A percentile compares a stretch with the other conserved stretches of the same genome.
Conservation (phyloP, 2,888 invertebrate genomes). For the Alentia gelatinosa region DNA sequence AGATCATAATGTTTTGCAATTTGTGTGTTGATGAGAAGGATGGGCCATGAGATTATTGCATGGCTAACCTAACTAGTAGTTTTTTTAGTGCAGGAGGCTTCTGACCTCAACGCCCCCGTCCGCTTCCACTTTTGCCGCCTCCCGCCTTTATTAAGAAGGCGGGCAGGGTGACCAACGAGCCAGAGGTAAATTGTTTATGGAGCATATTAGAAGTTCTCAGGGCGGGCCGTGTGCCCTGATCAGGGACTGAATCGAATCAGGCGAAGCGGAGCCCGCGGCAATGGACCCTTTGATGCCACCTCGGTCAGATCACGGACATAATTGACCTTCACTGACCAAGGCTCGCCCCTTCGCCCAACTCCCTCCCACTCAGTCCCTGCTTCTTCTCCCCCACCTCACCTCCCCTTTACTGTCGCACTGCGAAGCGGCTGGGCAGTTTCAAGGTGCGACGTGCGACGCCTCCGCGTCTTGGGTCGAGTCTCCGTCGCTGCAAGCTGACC, state of each 20-base stretch:
- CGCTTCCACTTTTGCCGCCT: background rate
- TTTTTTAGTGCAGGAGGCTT: background rate
- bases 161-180: background rate
- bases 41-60: background rate
- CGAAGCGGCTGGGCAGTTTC: background rate
- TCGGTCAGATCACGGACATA: constrained; percentile 42
- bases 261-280: background rate
- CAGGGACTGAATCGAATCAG: constrained; percentile 25
- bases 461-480: background rate
- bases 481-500: background rate
- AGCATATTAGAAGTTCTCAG: constrained; percentile 23
- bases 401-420: background rate
- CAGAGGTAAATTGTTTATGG: constrained; percentile 31
- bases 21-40: background rate
- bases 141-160: background rate
- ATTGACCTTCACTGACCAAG: constrained; percentile 53
- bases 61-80: background rate
- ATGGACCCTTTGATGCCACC: constrained; percentile 14
- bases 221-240: background rate
- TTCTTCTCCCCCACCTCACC: background rate
- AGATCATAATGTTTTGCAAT: background rate
- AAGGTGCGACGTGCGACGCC: background rate
- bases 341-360: background rate
- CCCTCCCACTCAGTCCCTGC: background rate
- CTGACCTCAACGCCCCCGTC: background rate